Evolutionary conservation across 1,140 invertebrate species (phyloP).

Genomic region (Eciton burchellii): DNA sequence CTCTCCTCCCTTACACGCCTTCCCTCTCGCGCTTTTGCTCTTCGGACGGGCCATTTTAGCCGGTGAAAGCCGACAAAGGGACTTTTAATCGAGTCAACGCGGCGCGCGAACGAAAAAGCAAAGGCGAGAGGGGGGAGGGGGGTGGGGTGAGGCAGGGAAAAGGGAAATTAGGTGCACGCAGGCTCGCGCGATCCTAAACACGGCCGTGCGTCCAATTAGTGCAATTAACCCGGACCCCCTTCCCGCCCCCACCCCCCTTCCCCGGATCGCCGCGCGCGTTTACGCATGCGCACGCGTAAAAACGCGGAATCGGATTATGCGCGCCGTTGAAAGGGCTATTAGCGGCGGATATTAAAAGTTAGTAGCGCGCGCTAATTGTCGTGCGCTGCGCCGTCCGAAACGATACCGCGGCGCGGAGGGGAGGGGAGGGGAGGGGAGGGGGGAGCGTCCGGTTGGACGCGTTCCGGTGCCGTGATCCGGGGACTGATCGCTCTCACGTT

Average conservation of each 20-base stretch:
- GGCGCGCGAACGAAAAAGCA: slow-evolving; percentile 48
- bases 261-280: slow-evolving; percentile 1
- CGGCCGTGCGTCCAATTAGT: slow-evolving; percentile 66
- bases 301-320: slow-evolving; percentile 74
- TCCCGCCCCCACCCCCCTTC: too few species aligned
- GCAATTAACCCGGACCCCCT: slow-evolving; percentile 64
- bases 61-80: slow-evolving; percentile 47
- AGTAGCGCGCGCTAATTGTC: slow-evolving; percentile 62
- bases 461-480: too few species aligned
- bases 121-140: not conserved
- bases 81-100: slow-evolving; percentile 68
- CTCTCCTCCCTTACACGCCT: not conserved
- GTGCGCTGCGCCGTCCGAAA: slow-evolving; percentile 21
- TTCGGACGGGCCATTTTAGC: slow-evolving; percentile 45
- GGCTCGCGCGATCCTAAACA: slow-evolving; percentile 45
- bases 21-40: not conserved
- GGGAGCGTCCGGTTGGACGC: too few species aligned
- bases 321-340: slow-evolving; percentile 71
- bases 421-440: not conserved
- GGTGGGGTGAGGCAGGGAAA: not conserved
- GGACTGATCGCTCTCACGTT: too few species aligned
- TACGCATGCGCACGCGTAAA: slow-evolving; percentile 41
- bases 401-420: not conserved
- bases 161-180: slow-evolving; percentile 59
- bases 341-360: slow-evolving; percentile 74